Evolutionary conservation across 2,888 invertebrate species (phyloP), one percentile per base, ranked within the genome.

Genomic region (Stegophylla sp.): DNA sequence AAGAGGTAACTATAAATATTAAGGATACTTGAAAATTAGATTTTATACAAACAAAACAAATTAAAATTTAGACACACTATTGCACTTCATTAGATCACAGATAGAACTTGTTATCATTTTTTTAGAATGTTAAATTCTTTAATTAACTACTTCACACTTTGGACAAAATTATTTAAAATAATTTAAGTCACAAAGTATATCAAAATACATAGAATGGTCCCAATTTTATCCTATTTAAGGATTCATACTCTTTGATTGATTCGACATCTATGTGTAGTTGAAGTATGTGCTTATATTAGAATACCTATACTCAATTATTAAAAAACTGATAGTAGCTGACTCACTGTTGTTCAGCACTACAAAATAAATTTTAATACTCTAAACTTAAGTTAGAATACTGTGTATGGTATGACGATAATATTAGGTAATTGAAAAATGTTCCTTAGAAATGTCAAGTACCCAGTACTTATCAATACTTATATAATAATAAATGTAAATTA

Each of bases 31-130:
- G n/a, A 63, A 12, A 28, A 7, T 74, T 63, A 9, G 15, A 63
- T 74, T 63, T 34, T 43, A 73, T 17, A 5, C 59, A 76, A 76
- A 76, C 34, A 53, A 66, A 20, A 74, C n/a, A 48, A 66, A 59
- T 67, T 63, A 56, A 59, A 69, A 69, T 59, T 59, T 59, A 77
- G 59, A 69, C 67, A 77, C 59, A 77, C 45, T 69, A 77, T 77
- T 77, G 77, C 77, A 79, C 69, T 69, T 79, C 0, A 20, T 61
- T 41, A 61, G 45, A 79, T 79, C 79, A 79, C 79, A 79, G 79
- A 61, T 51, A 71, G 51, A 71, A 79, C 56, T 61, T 79, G 61
- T 71, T 61, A 41, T 61, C n/a, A 45, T 64, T 34, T 51, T 63
- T 69, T 48, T 71, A 51, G 41, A 71, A 79, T 53, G 23, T 64